Base-by-base conservation (phyloP, 2,888 invertebrate genomes). In the Nycteola revayana region DNA sequence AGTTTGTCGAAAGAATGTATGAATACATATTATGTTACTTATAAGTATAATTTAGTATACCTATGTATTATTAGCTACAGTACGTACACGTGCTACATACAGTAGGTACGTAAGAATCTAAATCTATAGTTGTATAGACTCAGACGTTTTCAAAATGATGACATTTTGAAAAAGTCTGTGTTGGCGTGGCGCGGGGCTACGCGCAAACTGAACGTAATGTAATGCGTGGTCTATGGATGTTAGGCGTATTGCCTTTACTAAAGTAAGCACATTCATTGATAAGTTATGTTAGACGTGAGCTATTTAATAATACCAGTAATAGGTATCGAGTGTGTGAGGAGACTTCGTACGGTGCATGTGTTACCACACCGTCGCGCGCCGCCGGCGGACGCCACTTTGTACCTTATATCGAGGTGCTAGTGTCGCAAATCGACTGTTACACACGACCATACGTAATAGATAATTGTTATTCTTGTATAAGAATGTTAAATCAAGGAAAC, bases 401-500 rank as follows among this genome's bases (percentile, higher is more conserved):
- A n/a, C 21, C 21, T 21, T 21, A 7, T n/a, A 7, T 21, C 7
- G 21, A 21, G 21, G 21, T 7, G 21, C 21, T 14, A 14, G 14
- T 5, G 14, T 14, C 14, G 14, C 14, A 5, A 14, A 14, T 14
- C 5, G n/a, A 3, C 21, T 5, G 7, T 2, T 7, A 21, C 21
- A 21, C 4, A 3, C 7, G 21, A 5, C 26, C 31, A 31, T 41
- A 45, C 36, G 36, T 43, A 46, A 34, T 29, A 41, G 32, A 33
- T 41, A 43, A 51, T 54, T 55, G 45, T 47, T 58, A 58, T 55
- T 54, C 55, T 35, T 54, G 39, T 47, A 20, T 42, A 45, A 28
- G 44, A 54, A 51, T 48, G 32, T 41, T 43, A 49, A 52, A 58
- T 49, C 36, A 49, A 46, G 52, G 47, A 47, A 58, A 58, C 55